Base-by-base conservation (phyloP, 2,113 vertebrate species). In the Sinocyclocheilus grahami region DNA sequence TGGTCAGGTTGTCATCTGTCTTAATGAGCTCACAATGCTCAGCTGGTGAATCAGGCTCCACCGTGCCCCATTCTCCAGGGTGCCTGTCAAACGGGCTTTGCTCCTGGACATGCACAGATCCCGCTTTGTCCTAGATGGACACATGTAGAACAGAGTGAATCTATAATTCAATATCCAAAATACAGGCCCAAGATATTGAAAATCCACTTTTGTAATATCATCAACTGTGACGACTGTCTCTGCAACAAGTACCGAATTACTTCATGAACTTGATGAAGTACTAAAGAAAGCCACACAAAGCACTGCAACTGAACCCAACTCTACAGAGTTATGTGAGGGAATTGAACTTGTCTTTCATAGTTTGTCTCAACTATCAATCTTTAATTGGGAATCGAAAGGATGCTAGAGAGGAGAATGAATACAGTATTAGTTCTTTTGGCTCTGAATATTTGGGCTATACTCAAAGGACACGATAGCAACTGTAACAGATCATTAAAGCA, bases 41-140 rank as follows among this genome's bases (percentile, higher is more conserved):
- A 58, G 87, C 85, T 1, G 82, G 80, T 86, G 69, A 78, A 55
- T 89, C 90, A 6, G 51, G 82, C 48, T 90, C 89, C 75, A 85
- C 60, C 16, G 69, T 39, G 9, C 83, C 89, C 86, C 77, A 79
- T 27, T 86, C 86, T 65, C 87, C 90, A 6, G 20, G 85, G 20
- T 58, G 87, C 48, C 48, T 69, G 48, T 89, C 62, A 24, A 30
- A 58, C 3, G 65, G 85, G 46, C 81, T 78, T 62, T 46, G 87
- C 18, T 90, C 88, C 91, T 92, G 67, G 39, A 78, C 9, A 78
- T 39, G 58, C 39, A 65, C 1, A 42, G n/a, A 80, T 18, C 10
- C 27, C 39, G 3, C 20, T 83, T 12, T 83, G 5, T 30, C 30
- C 81, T 83, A 63, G 24, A 82, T 18, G 10, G 62, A 67, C 62